phyloP scores from a whole-genome alignment of 2,113 vertebrate species.

The Calyptommatus sinebrachiatus region DNA sequence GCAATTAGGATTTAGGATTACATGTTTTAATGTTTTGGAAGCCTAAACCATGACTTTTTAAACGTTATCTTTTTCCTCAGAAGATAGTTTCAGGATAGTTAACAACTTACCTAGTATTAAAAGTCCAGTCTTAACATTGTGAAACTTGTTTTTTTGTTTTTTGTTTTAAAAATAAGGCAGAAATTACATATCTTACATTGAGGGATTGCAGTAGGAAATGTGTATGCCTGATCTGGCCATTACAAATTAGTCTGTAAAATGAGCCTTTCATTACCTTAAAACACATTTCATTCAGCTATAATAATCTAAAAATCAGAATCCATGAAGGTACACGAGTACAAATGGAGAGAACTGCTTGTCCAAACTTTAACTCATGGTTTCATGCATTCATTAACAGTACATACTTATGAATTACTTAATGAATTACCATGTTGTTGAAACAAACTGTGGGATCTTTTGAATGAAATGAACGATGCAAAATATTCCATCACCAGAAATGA shows the following conservation, averaged over 20 bases:
- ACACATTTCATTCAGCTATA: neutral
- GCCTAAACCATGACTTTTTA: no score
- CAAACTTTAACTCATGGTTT: neutral
- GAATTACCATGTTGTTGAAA: no score
- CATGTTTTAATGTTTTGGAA: no score
- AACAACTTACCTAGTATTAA: no score
- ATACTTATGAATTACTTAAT: neutral
- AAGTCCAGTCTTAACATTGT: no score
- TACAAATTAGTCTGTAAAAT: neutral
- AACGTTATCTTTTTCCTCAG: no score
- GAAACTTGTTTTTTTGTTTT: no score
- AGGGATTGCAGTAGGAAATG: neutral
- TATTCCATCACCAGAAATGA: constrained; percentile 29
- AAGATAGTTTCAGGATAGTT: no score
- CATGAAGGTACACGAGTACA: neutral
- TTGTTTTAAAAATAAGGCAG: no score
- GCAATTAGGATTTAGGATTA: no score
- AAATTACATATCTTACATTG: neutral
- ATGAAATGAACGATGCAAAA: neutral
- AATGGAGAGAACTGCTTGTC: neutral
- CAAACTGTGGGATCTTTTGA: neutral
- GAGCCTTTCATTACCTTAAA: neutral
- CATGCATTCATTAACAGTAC: neutral
- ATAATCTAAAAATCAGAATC: neutral
- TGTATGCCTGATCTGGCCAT: neutral